Conservation (phyloP, 2,113 vertebrate genomes). For the Rhinolophus ferrumequinum region DNA sequence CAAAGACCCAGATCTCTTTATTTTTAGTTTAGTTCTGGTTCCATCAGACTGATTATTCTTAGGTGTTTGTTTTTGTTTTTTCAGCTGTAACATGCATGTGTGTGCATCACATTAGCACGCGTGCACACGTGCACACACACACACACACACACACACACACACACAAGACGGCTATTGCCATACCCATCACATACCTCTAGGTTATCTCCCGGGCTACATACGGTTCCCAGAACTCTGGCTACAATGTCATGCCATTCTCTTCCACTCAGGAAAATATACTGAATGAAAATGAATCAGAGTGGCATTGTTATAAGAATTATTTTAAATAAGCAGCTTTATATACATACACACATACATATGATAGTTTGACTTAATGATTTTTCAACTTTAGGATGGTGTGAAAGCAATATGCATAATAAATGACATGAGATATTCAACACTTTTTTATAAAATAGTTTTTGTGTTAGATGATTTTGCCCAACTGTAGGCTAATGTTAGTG, state of each 20-base stretch:
- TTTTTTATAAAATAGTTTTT: background rate
- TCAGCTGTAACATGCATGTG: background rate
- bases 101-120: too few species aligned
- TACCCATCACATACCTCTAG: background rate
- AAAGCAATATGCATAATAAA: background rate
- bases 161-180: background rate
- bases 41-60: background rate
- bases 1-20: background rate
- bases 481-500: background rate
- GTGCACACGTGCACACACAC: background rate
- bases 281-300: background rate
- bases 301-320: background rate
- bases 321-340: constrained; percentile 2
- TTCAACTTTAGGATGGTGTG: background rate
- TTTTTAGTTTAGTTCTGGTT: constrained; percentile 29
- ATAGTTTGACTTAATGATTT: background rate
- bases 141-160: background rate
- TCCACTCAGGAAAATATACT: background rate
- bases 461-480: background rate
- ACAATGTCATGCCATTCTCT: background rate
- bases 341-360: too few species aligned
- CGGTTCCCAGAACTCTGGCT: background rate
- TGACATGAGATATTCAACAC: background rate
- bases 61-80: background rate
- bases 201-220: background rate